Conservation (phyloP, 2,113 vertebrate species). For the Dermatemys mawii region DNA sequence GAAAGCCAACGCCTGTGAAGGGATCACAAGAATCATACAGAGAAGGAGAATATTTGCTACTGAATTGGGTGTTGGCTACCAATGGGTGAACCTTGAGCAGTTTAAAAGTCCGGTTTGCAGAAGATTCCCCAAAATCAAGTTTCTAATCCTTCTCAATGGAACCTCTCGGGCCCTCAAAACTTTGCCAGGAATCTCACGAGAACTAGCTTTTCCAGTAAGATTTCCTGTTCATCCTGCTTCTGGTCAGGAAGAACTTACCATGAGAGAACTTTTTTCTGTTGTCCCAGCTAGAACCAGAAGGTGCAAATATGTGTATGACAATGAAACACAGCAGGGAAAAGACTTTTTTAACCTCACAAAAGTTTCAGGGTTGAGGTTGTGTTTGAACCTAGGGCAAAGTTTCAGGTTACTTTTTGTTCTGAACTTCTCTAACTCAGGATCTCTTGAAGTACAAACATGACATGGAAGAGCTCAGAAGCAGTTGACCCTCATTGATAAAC, state of each 20-base stretch:
- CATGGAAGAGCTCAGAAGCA: conserved; percentile 4
- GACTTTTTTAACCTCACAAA: neutral
- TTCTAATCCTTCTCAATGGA: neutral
- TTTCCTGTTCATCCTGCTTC: neutral
- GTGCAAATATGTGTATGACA: neutral
- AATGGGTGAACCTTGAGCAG: neutral
- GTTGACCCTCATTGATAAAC: neutral
- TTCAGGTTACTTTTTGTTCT: neutral
- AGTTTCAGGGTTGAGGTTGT: neutral
- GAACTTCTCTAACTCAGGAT: neutral
- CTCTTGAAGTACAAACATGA: neutral
- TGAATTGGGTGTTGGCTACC: neutral
- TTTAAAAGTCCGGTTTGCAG: neutral
- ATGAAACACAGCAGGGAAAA: neutral
- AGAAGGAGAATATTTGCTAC: neutral
- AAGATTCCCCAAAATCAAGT: neutral
- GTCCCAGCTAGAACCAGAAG: neutral
- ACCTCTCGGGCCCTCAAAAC: neutral
- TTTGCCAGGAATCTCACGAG: neutral
- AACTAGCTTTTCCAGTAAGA: neutral
- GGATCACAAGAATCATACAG: accelerated
- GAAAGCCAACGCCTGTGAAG: neutral
- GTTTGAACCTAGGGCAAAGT: neutral
- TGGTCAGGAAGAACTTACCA: accelerated
- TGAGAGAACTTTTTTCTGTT: neutral